These are phyloP conservation scores for Aphidoletes aphidimyza DNA, from an alignment of 2,888 invertebrate genomes.

Conservation along the genomic window DNA sequence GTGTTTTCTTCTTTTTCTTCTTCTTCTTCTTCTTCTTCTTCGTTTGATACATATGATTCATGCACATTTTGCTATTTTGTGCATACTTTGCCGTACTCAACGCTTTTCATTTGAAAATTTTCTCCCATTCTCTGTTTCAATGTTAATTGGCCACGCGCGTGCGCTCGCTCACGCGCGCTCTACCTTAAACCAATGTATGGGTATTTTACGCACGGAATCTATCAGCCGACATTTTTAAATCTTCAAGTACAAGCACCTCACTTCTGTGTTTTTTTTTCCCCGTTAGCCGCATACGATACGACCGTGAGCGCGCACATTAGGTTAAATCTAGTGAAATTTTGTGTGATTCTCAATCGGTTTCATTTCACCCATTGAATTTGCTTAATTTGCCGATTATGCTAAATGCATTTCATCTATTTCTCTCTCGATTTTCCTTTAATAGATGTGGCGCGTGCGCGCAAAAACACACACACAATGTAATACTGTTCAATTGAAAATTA, in stretches of 20 bases:
- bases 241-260: not conserved
- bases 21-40: not conserved
- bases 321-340: slow-evolving; percentile 40
- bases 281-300: too few relatives aligned
- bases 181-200: not conserved
- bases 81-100: slow-evolving; percentile 25
- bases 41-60: not conserved
- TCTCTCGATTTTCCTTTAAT: slow-evolving; percentile 12
- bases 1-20: not conserved
- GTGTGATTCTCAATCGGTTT: slow-evolving; percentile 17
- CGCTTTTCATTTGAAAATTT: slow-evolving; percentile 25
- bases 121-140: slow-evolving; percentile 43
- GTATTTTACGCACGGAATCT: slow-evolving; percentile 25
- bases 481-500: not conserved
- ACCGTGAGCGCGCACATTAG: not conserved
- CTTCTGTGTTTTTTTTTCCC: too few relatives aligned
- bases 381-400: slow-evolving; percentile 15
- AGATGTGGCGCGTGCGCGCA: too few relatives aligned
- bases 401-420: not conserved
- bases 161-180: too few relatives aligned
- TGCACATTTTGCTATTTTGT: slow-evolving; percentile 2
- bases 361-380: slow-evolving; percentile 9
- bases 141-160: slow-evolving; percentile 6
- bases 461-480: too few relatives aligned
- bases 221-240: slow-evolving; percentile 25